Evolutionary conservation across 2,113 vertebrate species (phyloP), one percentile per base, ranked within the genome.

Genomic region (Junco hyemalis): DNA sequence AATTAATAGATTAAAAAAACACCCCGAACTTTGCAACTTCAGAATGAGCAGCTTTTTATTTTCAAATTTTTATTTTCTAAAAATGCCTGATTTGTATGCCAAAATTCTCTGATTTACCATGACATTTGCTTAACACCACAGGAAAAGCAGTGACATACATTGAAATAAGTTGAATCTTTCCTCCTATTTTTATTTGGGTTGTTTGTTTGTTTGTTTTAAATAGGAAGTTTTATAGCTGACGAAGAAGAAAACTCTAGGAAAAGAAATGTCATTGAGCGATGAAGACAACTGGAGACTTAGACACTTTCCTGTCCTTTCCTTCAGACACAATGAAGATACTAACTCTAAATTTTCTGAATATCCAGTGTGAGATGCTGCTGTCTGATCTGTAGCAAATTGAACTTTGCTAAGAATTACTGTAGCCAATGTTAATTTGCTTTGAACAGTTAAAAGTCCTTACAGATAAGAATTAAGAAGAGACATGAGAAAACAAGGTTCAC

Each of bases 1-100:
- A 33, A 78, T 40, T 51, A 28, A 7, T 61, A 57, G 19, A 60
- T 35, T 36, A 5, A 0, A 22, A 78, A 54, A 47, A 40, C 4
- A 0, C 28, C 5, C 5, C 1, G 0, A 40, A 12, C 2, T 42
- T 59, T 80, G 21, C 33, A 64, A 35, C 2, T 50, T 66, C 44
- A 59, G 24, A 45, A 45, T 82, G 47, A 76, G 12, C 28, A 70
- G 7, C 4, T 69, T 68, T 56, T 77, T 80, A 64, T 29, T 76
- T 82, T 26, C 15, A 51, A 12, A 59, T 81, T 50, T 50, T 50
- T 50, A 50, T 50, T 50, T 50, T 44, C 40, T 81, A 28, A 51
- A 77, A 77, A 54, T 36, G 1, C 31, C 54, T 71, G 45, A 42
- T 65, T 81, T 65, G 8, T 20, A 26, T 22, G 45, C 8, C 29